These are phyloP conservation scores for Lepisosteus oculatus DNA, from an alignment of 2,113 vertebrate genomes.

Conservation along the genomic window DNA sequence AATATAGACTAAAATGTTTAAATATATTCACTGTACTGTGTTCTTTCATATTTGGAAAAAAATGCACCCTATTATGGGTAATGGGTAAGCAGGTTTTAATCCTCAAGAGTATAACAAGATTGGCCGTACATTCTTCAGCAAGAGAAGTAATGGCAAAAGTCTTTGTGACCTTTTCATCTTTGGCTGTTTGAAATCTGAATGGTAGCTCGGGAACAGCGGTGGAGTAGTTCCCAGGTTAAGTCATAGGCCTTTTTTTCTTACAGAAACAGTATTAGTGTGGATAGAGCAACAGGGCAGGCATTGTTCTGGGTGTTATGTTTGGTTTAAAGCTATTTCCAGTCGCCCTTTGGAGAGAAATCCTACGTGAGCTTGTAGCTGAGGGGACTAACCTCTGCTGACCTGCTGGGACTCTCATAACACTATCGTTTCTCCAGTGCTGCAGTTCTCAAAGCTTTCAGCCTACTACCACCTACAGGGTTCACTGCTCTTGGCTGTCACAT, in stretches of 20 bases:
- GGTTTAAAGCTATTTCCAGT: neutral
- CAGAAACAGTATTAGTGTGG: neutral
- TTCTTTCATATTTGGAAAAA: too few relatives aligned
- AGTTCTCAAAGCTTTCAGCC: neutral
- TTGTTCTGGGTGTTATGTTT: constrained; percentile 11
- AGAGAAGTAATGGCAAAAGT: too few relatives aligned
- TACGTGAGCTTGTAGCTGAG: neutral
- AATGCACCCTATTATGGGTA: too few relatives aligned
- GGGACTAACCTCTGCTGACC: constrained; percentile 3
- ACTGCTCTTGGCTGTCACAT: neutral
- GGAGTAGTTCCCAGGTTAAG: neutral
- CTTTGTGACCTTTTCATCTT: neutral
- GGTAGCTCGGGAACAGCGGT: neutral
- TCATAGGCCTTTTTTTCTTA: neutral
- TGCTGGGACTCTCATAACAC: neutral
- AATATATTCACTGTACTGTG: too few relatives aligned
- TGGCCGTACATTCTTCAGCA: too few relatives aligned
- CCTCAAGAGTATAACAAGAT: too few relatives aligned
- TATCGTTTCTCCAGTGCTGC: neutral
- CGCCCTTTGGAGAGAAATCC: neutral
- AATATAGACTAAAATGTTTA: too few relatives aligned
- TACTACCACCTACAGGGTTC: neutral
- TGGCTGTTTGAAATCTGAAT: neutral
- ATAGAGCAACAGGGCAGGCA: constrained; percentile 3
- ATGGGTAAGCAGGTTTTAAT: too few relatives aligned